Percentiles rank a stretch among this genome's conserved stretches.
Conservation (phyloP, 2,888 invertebrate genomes). For the Artemia sp. region DNA sequence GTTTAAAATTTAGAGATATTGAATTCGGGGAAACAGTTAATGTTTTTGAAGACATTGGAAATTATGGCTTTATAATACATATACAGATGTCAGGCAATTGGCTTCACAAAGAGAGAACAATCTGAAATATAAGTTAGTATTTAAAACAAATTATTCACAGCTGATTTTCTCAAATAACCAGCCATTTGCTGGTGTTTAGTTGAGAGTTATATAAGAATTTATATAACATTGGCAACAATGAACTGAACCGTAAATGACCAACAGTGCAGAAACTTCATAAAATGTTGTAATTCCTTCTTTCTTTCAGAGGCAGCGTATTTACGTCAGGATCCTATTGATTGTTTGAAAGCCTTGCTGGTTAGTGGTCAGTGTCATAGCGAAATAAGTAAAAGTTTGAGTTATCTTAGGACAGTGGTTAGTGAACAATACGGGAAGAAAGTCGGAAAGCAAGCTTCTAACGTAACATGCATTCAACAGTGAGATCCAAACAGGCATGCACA, state of each 20-base stretch:
- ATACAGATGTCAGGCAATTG: too few species aligned
- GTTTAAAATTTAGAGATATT: too few species aligned
- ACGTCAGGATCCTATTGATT: background rate
- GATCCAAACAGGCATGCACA: background rate
- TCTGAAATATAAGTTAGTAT: too few species aligned
- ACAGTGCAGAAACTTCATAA: background rate
- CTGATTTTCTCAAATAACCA: too few species aligned
- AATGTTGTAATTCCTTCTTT: background rate
- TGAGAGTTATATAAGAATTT: background rate
- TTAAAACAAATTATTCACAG: too few species aligned
- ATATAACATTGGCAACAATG: background rate
- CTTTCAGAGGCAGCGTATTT: background rate
- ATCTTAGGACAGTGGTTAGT: background rate
- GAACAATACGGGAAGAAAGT: background rate
- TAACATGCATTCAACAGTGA: constrained; percentile 2
- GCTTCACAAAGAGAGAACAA: too few species aligned
- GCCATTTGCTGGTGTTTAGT: too few species aligned
- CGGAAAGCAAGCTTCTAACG: background rate
- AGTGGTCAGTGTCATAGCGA: background rate
- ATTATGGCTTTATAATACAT: too few species aligned
- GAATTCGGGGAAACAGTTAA: too few species aligned
- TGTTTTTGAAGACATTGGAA: too few species aligned
- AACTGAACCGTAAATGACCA: too few species aligned
- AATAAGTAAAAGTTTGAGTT: background rate
- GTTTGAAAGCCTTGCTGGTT: constrained; percentile 3